Percentiles rank a stretch among this genome's conserved stretches.
These are phyloP conservation scores for Sinohyriopsis cumingii DNA, from an alignment of 2,888 invertebrate genomes.

Conservation along the genomic window DNA sequence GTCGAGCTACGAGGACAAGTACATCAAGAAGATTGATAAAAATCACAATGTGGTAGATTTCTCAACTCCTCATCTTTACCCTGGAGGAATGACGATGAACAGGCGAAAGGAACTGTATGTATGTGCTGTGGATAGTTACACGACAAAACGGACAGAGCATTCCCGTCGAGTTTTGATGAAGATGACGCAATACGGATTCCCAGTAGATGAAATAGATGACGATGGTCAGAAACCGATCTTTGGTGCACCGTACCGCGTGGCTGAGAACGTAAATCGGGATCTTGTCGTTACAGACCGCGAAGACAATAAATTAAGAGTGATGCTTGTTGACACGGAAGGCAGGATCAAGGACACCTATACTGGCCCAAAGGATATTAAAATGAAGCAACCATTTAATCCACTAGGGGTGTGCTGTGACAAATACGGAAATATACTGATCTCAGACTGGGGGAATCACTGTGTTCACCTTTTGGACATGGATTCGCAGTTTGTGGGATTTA, in stretches of 20 bases:
- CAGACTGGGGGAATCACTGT: conserved; percentile 50
- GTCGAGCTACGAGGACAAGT: conserved; percentile 50
- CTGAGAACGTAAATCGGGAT: conserved; percentile 39
- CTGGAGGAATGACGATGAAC: conserved; percentile 45
- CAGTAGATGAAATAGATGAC: conserved; percentile 46
- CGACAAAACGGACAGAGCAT: conserved; percentile 33
- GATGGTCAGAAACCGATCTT: conserved; percentile 39
- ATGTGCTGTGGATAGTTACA: conserved; percentile 49
- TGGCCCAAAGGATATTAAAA: conserved; percentile 35
- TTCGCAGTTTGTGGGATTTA: conserved; percentile 44
- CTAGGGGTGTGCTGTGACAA: conserved; percentile 43
- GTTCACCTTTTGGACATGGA: conserved; percentile 42
- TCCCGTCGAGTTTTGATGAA: conserved; percentile 40
- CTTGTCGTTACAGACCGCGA: conserved; percentile 45
- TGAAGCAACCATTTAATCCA: conserved; percentile 46
- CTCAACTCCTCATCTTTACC: conserved; percentile 39
- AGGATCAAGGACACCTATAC: conserved; percentile 33
- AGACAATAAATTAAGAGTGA: conserved; percentile 43
- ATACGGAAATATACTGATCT: conserved; percentile 34
- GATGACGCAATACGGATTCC: conserved; percentile 42
- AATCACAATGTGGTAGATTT: conserved; percentile 40
- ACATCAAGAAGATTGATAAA: conserved; percentile 45
- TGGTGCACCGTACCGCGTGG: conserved; percentile 44
- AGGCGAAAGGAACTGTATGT: conserved; percentile 45
- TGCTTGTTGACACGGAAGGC: conserved; percentile 37